These are phyloP conservation scores for Ips typographus DNA, from an alignment of 1,140 invertebrate genomes.

Conservation along the genomic window DNA sequence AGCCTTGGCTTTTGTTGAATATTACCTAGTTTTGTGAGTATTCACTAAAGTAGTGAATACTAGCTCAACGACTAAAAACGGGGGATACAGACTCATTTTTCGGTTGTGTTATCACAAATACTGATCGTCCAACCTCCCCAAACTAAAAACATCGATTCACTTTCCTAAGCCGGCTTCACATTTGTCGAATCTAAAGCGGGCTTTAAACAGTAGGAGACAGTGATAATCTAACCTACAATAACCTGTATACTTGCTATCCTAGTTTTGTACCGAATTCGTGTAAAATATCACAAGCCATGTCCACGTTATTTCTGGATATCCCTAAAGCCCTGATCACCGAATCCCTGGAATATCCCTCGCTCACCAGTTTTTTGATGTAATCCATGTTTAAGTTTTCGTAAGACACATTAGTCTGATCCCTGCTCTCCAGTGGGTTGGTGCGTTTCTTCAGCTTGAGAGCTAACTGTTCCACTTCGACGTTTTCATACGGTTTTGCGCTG, in stretches of 20 bases:
- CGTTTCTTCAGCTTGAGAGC: slow-evolving; percentile 3
- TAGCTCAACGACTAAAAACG: too few relatives aligned
- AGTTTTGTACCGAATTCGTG: slow-evolving; percentile 83
- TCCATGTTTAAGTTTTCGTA: slow-evolving; percentile 92
- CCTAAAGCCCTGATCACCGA: slow-evolving; percentile 86
- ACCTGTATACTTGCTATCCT: slow-evolving; percentile 1
- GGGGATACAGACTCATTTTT: too few relatives aligned
- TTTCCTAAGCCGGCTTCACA: too few relatives aligned
- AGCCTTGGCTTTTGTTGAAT: too few relatives aligned
- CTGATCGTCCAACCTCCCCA: too few relatives aligned
- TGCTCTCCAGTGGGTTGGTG: slow-evolving; percentile 19
- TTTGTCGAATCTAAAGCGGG: too few relatives aligned
- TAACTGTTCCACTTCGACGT: slow-evolving; percentile 11
- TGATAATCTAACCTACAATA: too few relatives aligned
- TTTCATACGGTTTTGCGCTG: slow-evolving; percentile 25
- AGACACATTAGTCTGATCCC: slow-evolving; percentile 54
- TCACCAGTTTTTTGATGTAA: slow-evolving; percentile 82
- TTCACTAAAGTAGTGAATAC: too few relatives aligned
- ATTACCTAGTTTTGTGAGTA: too few relatives aligned
- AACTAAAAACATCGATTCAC: too few relatives aligned
- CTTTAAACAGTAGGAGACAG: too few relatives aligned
- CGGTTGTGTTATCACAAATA: too few relatives aligned
- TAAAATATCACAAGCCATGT: slow-evolving; percentile 93
- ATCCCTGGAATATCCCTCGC: slow-evolving; percentile 86
- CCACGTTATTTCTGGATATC: slow-evolving; percentile 88